phyloP scores from a whole-genome alignment of 2,888 invertebrate genomes.

The Oligia fasciuncula region DNA sequence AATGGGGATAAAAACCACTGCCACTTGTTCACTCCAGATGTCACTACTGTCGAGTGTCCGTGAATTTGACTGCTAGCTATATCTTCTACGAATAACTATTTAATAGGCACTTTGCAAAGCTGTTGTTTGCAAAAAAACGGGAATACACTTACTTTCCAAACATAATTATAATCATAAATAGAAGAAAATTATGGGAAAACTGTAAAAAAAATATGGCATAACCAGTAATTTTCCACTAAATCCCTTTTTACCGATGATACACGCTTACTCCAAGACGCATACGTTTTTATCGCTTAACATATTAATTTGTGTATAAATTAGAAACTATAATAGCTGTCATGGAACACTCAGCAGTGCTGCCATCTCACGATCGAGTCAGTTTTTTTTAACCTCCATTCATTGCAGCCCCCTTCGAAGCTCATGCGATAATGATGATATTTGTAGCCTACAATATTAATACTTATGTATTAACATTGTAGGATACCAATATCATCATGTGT shows the following conservation, averaged over 20 bases:
- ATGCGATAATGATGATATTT: not conserved
- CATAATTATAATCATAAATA: not conserved
- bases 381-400: slow-evolving; percentile 11
- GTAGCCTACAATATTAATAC: not conserved
- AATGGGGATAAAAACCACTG: not conserved
- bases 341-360: slow-evolving; percentile 6
- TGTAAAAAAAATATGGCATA: not conserved
- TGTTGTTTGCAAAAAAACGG: not conserved
- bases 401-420: not conserved
- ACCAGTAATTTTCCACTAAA: not conserved
- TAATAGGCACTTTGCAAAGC: not conserved
- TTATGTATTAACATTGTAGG: too few relatives aligned
- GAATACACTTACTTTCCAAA: not conserved
- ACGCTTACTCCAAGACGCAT: not conserved
- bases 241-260: not conserved
- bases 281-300: not conserved
- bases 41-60: not conserved
- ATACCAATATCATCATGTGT: too few relatives aligned
- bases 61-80: not conserved
- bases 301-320: not conserved
- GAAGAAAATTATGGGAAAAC: not conserved
- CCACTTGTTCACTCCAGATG: not conserved
- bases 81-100: not conserved
- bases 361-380: not conserved
- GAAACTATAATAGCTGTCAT: not conserved